Evolutionary conservation across 2,888 invertebrate species (phyloP).

Genomic region (Watsonalla binaria): DNA sequence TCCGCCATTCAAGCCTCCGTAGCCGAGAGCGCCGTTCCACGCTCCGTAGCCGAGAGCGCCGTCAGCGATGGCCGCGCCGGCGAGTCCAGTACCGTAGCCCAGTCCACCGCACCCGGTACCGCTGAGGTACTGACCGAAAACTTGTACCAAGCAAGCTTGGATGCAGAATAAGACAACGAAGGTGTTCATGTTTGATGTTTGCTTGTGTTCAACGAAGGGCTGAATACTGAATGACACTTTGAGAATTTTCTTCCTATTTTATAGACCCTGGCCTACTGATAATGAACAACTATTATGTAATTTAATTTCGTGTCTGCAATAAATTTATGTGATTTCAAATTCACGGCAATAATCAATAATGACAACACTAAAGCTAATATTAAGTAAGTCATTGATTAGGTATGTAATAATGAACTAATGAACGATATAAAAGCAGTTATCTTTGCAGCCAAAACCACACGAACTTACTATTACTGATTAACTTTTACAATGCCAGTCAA

Average conservation of each 20-base stretch:
- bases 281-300: background rate
- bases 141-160: conserved; percentile 7
- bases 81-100: conserved; percentile 4
- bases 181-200: conserved; percentile 6
- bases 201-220: background rate
- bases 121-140: conserved; percentile 1
- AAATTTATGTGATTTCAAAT: background rate
- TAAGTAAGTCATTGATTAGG: no score
- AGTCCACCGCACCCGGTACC: background rate
- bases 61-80: background rate
- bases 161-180: conserved; percentile 5
- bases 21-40: background rate
- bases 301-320: no score
- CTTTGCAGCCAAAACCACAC: background rate
- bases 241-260: background rate
- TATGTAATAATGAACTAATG: background rate
- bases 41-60: no score
- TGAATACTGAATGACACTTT: conserved; percentile 4
- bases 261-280: background rate
- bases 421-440: background rate
- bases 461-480: background rate
- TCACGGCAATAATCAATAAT: background rate
- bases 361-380: background rate
- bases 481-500: background rate
- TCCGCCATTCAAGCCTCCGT: background rate